These are phyloP conservation scores for Ahaetulla prasina DNA, from an alignment of 2,113 vertebrate genomes.

Conservation along the genomic window DNA sequence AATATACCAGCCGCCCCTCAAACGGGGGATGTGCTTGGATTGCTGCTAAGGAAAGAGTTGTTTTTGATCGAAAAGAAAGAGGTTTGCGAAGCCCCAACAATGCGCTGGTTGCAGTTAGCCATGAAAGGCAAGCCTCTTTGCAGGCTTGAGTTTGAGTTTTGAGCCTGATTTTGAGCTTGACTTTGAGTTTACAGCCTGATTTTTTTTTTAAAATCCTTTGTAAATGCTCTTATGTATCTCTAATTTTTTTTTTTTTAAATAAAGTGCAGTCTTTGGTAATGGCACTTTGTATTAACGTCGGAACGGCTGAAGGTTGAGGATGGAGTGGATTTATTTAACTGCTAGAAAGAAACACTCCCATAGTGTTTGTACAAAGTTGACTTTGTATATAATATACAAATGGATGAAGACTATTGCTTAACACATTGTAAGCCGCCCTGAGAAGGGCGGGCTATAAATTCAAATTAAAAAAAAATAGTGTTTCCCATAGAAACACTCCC, in stretches of 20 bases:
- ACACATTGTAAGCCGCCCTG: too few species aligned
- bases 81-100: constrained; percentile 28
- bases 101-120: constrained; percentile 10
- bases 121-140: constrained; percentile 48
- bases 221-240: constrained; percentile 86
- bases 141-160: constrained; percentile 63
- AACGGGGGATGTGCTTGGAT: constrained; percentile 75
- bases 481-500: too few species aligned
- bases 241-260: constrained; percentile 84
- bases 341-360: background rate
- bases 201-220: constrained; percentile 63
- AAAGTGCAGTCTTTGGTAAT: constrained; percentile 69
- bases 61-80: constrained; percentile 57
- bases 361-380: too few species aligned
- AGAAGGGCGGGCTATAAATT: too few species aligned
- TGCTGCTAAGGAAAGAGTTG: constrained; percentile 91
- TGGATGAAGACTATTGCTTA: too few species aligned
- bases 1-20: constrained; percentile 78
- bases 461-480: too few species aligned
- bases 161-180: constrained; percentile 71
- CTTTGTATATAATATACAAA: too few species aligned
- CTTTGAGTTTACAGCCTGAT: constrained; percentile 68
- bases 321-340: constrained; percentile 4
- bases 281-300: constrained; percentile 8
- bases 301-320: constrained; percentile 34